A percentile compares a stretch with the other conserved stretches of the same genome.
Evolutionary conservation across 1,140 invertebrate species (phyloP).

Genomic region (Platyscapa corneri): DNA sequence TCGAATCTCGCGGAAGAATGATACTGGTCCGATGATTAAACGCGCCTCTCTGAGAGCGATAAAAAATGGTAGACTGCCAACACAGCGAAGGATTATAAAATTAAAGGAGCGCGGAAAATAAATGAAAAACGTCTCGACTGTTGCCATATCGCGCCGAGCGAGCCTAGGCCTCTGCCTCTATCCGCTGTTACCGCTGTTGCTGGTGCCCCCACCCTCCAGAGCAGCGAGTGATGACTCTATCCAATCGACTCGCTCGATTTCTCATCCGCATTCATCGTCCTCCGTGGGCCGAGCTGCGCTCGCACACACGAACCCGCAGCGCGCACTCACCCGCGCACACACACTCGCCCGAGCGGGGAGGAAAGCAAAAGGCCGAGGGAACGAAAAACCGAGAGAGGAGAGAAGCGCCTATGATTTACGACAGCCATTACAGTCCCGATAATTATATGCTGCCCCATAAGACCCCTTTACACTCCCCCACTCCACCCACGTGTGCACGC

Average conservation of each 20-base stretch:
- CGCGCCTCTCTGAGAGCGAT: neutral
- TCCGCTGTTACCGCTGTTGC: conserved; percentile 41
- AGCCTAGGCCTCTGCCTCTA: conserved; percentile 3
- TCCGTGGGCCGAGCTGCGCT: conserved; percentile 65
- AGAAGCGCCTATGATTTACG: conserved; percentile 76
- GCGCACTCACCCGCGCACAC: neutral
- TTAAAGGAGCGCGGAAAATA: conserved; percentile 12
- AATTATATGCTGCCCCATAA: conserved; percentile 72
- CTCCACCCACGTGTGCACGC: conserved; percentile 53
- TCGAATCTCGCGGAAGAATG: conserved; percentile 28
- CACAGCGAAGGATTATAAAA: conserved; percentile 1
- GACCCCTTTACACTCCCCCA: conserved; percentile 53
- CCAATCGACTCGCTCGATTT: conserved; percentile 71
- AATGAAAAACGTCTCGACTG: conserved; percentile 46
- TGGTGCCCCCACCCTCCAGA: conserved; percentile 31
- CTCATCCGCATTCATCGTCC: conserved; percentile 69
- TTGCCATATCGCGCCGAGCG: conserved; percentile 32
- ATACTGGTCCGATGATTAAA: conserved; percentile 22
- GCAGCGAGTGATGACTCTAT: conserved; percentile 72
- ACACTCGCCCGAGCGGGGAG: too few relatives aligned
- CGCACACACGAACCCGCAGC: too few relatives aligned
- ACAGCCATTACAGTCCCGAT: conserved; percentile 71
- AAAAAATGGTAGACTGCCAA: conserved; percentile 15
- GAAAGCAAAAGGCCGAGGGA: neutral
- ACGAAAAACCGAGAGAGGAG: conserved; percentile 45